Base-by-base conservation (phyloP, 2,797 vertebrate species). In the Danio kyathit region DNA sequence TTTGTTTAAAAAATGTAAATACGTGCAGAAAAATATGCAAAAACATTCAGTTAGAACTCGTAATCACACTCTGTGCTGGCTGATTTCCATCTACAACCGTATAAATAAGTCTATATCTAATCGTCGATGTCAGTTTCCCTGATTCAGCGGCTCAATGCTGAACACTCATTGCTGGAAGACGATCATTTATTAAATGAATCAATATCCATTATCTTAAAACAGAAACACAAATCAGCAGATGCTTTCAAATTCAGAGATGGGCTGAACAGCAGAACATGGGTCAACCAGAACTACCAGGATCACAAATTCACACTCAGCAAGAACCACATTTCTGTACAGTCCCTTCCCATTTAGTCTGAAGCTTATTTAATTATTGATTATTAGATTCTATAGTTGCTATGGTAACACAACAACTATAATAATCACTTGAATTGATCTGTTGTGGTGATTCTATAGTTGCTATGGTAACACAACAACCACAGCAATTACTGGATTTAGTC, bases 141-240 rank as follows among this genome's bases (percentile, higher is more conserved):
- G 60, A 52, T 60, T 61, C 74, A 61, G 71, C 14, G 1, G 8
- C 7, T 60, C 43, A 46, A 41, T n/a, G 11, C 19, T 2, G 2
- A 29, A 61, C 64, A 57, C 49, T 44, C 6, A 17, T 57, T 41
- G 64, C 52, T 67, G 41, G 43, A 71, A 16, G 82, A 64, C 60
- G 59, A 54, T 75, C n/a, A 77, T 78, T 64, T 82, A 70, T 52
- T 64, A 13, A 76, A 76, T 43, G 8, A 43, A 76, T 64, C 46
- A 76, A 76, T 71, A 51, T 41, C 76, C 40, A 70, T 71, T 69
- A 69, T 64, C 16, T 16, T 64, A 21, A 52, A 76, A 76, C 60
- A 63, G 46, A 44, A 38, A 66, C 21, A 46, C 64, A 19, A 48
- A 78, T 64, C 38, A 52, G 17, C 10, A 5, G 60, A 63, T 19